phyloP scores from a whole-genome alignment of 2,797 vertebrate genomes.

The Amphiprion clarkii region DNA sequence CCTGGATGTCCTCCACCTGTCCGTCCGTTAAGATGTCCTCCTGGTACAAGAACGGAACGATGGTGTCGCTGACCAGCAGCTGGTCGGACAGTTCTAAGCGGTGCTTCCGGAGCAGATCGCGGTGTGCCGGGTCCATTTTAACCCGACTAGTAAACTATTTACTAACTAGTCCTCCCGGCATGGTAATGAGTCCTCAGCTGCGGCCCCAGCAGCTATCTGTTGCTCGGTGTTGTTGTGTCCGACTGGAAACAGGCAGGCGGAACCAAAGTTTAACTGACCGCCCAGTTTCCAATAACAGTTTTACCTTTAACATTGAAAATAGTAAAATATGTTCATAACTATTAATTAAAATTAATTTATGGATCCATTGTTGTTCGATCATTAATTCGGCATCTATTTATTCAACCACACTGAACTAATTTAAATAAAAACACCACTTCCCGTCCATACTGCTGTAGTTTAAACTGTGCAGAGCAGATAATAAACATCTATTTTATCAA shows the following conservation, averaged over 20 bases:
- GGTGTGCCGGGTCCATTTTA: constrained; percentile 90
- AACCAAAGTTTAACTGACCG: constrained; percentile 37
- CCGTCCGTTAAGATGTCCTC: constrained; percentile 88
- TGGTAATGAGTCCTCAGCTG: not conserved
- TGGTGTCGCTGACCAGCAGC: constrained; percentile 88
- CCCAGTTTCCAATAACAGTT: not conserved
- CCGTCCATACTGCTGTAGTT: too few species aligned
- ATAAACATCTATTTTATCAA: too few species aligned
- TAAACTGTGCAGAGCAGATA: too few species aligned
- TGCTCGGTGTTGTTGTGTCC: constrained; percentile 41
- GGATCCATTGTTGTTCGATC: too few species aligned
- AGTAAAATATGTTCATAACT: too few species aligned
- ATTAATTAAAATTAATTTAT: too few species aligned
- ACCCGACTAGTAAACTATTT: not conserved
- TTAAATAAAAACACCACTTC: too few species aligned
- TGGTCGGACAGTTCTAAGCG: constrained; percentile 87
- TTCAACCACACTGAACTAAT: too few species aligned
- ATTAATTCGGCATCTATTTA: too few species aligned
- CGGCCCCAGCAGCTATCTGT: not conserved
- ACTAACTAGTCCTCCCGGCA: too few species aligned
- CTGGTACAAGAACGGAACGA: constrained; percentile 93
- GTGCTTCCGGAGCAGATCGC: constrained; percentile 85
- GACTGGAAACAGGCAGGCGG: constrained; percentile 71
- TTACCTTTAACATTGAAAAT: not conserved
- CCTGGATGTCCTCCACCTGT: constrained; percentile 90